Evolutionary conservation across 2,888 invertebrate species (phyloP).

Genomic region (Eupithecia subumbrata): DNA sequence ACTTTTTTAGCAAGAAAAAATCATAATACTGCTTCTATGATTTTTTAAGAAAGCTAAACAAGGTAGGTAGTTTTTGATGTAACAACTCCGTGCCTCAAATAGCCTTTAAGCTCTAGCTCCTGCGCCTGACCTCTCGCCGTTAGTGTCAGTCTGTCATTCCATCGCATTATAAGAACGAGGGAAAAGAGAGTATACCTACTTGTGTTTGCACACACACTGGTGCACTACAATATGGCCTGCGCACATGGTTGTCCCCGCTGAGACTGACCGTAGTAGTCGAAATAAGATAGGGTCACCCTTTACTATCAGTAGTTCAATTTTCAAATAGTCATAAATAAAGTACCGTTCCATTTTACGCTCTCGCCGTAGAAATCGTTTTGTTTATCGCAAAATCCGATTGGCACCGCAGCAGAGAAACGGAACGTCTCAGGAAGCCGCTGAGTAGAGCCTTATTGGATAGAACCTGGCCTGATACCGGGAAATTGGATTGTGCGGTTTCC

Average conservation of each 20-base stretch:
- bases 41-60: too few species aligned
- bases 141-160: too few species aligned
- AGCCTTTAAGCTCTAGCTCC: too few species aligned
- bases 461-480: conserved; percentile 27
- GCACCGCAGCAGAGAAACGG: conserved; percentile 1
- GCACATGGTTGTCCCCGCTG: background rate
- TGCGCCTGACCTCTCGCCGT: too few species aligned
- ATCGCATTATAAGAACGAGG: background rate
- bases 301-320: background rate
- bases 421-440: conserved; percentile 11
- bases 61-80: too few species aligned
- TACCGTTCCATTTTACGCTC: conserved; percentile 4
- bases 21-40: too few species aligned
- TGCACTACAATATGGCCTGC: too few species aligned
- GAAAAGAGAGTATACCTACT: background rate
- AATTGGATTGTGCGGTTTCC: conserved; percentile 19
- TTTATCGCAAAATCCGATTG: conserved; percentile 6
- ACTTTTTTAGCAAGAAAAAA: too few species aligned
- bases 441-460: conserved; percentile 31
- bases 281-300: background rate
- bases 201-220: background rate
- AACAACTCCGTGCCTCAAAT: too few species aligned
- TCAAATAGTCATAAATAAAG: background rate
- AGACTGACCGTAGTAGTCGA: too few species aligned
- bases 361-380: background rate